A percentile compares a stretch with the other conserved stretches of the same genome.
Conservation (phyloP, 1,140 invertebrate species). For the Ceratina australensis region DNA sequence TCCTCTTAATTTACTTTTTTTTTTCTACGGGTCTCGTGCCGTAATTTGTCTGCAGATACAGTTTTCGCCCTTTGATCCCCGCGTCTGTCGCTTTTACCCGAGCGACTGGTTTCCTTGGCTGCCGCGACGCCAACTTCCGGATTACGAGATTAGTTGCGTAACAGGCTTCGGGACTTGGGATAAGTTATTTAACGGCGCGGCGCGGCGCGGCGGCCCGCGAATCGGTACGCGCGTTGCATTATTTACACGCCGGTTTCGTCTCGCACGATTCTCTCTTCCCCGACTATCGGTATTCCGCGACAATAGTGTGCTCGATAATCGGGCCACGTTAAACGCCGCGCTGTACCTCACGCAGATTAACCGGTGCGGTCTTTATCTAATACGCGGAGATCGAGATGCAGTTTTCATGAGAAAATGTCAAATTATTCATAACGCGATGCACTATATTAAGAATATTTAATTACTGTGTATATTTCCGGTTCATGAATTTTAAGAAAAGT, state of each 20-base stretch:
- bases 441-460: neutral
- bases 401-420: no score
- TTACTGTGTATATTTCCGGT: neutral
- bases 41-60: neutral
- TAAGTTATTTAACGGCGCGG: conserved; percentile 49
- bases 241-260: conserved; percentile 43
- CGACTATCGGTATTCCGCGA: conserved; percentile 9
- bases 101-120: conserved; percentile 42
- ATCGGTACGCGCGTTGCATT: conserved; percentile 36
- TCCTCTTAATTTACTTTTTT: no score
- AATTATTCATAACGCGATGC: no score
- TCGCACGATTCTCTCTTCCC: conserved; percentile 31
- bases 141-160: conserved; percentile 57
- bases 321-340: neutral
- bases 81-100: neutral
- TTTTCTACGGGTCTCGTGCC: no score
- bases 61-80: conserved; percentile 21
- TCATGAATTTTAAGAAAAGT: neutral
- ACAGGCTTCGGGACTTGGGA: conserved; percentile 37
- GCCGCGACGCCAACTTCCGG: conserved; percentile 38
- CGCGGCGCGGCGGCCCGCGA: neutral
- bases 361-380: no score
- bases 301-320: conserved; percentile 3
- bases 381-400: no score
- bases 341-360: no score